A percentile compares a stretch with the other conserved stretches of the same genome.
Conservation (phyloP, 2,113 vertebrate species). For the Agapornis roseicollis region DNA sequence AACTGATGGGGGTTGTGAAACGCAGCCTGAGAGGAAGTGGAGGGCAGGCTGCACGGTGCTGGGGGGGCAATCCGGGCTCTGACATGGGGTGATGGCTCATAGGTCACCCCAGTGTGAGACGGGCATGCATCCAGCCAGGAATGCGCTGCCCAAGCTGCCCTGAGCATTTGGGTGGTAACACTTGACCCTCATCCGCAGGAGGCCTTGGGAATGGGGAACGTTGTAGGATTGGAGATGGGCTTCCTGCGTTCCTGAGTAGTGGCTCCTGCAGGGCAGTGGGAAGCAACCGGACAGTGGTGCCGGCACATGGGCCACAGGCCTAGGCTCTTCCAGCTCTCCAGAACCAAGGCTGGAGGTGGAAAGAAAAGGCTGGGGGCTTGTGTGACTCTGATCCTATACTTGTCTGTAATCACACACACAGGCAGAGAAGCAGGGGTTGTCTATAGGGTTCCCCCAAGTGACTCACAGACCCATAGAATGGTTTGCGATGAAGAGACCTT, state of each 20-base stretch:
- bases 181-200: not conserved
- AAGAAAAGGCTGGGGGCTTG: not conserved
- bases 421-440: not conserved
- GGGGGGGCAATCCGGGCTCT: not conserved
- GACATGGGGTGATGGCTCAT: not conserved
- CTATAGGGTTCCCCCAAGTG: not conserved
- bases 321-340: not conserved
- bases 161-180: not conserved
- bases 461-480: not conserved
- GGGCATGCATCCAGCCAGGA: not conserved
- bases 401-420: not conserved
- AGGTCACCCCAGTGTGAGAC: not conserved
- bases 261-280: not conserved
- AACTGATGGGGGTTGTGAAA: not conserved
- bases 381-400: not conserved
- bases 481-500: not conserved
- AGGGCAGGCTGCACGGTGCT: accelerated
- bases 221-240: accelerated
- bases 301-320: accelerated
- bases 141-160: not conserved
- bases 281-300: not conserved
- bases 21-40: not conserved
- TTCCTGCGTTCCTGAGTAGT: accelerated
- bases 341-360: not conserved
- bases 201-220: accelerated